Base-by-base conservation (phyloP, 2,113 vertebrate species). In the Pelecanoides urinatrix region DNA sequence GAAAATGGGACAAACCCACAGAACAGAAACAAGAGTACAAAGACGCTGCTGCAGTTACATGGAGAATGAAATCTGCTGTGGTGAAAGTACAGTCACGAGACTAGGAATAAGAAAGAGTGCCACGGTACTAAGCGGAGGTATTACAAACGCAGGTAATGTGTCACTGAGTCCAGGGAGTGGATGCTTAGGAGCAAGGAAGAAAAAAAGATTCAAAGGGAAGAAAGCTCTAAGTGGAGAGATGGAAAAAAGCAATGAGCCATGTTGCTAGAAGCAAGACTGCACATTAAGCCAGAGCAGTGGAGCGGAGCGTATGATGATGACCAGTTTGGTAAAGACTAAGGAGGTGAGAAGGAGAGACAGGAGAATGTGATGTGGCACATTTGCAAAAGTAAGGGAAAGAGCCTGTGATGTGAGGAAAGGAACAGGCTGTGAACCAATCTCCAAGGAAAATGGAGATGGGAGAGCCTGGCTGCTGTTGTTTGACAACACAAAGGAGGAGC, bases 101-200 rank as follows among this genome's bases (percentile, higher is more conserved):
- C 6, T 34, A 63, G 82, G 74, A 59, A 16, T 1, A 71, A 66
- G 32, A 62, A 44, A 70, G 8, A 47, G 45, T 59, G 53, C 10
- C 20, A 7, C 4, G 3, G 94, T 13, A 56, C 3, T 6, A 5
- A 66, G 72, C 1, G 2, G 23, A 15, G 7, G 12, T 11, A 13
- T 29, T 49, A 38, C 26, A 2, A 45, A 26, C 1, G 1, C 13
- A 40, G 45, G 44, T 52, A 26, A 47, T 8, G 47, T 52, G 44
- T 63, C 76, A 74, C 32, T 10, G 21, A 81, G 34, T 17, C 29
- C 71, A 61, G 81, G 36, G 76, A 86, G 50, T 18, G 34, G 50
- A 22, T 7, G 38, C 38, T 17, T 38, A 56, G 85, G 58, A 90
- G 32, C 19, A 84, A 75, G n/a, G 38, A 58, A 30, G 7, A 32